Base-by-base conservation (phyloP, 2,113 vertebrate species). In the Muscicapa adusta region DNA sequence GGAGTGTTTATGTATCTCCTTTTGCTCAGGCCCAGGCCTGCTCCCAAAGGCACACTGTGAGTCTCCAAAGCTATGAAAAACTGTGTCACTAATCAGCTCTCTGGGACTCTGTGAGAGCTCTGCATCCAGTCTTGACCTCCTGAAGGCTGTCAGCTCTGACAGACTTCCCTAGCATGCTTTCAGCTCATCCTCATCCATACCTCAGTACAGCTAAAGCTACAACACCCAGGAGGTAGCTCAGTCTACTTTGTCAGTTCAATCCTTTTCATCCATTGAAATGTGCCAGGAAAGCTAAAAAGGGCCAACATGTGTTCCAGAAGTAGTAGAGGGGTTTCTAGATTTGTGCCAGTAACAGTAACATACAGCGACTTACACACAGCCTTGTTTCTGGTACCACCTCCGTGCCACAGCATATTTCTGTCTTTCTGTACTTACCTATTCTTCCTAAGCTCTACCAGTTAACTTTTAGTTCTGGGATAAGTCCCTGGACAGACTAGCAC, bases 121-220 rank as follows among this genome's bases (percentile, higher is more conserved):
- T 60, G 17, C 0, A 0, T 43, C 18, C 28, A 47, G 13, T 10
- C 34, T 19, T 51, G 16, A 8, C 31, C 24, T 74, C 7, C 13
- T 60, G 40, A 86, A 66, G 29, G 26, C 40, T 56, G 33, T 8
- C 34, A 71, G 4, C 19, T 57, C 38, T 54, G 43, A 8, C 12
- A 58, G 71, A 18, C 5, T 62, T 84, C 18, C 4, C 7, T 34
- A 36, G 18, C 2, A 4, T 20, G 8, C 14, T 74, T 75, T 60
- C n/a, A 31, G 28, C 8, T 60, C 10, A 19, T 62, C 28, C 15
- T 42, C 26, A 56, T 38, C 14, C 28, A 12, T 43, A 9, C 19
- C 12, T 28, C 0, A 0, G 19, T 22, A 51, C 6, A 81, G 25
- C 7, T 62, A 38, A 70, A 77, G 19, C 6, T 72, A 0, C 29